These are phyloP conservation scores for Lathronympha strigana DNA, from an alignment of 2,888 invertebrate genomes.

Conservation along the genomic window DNA sequence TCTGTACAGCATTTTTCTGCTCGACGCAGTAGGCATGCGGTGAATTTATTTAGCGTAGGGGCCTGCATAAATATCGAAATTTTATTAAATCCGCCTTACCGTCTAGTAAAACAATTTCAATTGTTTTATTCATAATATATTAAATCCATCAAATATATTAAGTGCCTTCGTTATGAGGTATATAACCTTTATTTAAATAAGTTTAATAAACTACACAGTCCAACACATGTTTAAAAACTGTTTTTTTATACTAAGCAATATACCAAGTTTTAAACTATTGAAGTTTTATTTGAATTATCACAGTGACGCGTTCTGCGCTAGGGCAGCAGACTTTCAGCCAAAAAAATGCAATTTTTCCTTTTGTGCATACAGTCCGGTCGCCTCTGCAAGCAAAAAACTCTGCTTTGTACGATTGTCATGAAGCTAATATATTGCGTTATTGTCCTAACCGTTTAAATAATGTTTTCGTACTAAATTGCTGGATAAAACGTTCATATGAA, in stretches of 20 bases:
- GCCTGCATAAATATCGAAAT: too few relatives aligned
- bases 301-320: slow-evolving; percentile 50
- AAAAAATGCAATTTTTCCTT: slow-evolving; percentile 57
- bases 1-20: too few relatives aligned
- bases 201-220: too few relatives aligned
- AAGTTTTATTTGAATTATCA: background rate
- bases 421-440: slow-evolving; percentile 56
- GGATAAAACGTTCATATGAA: slow-evolving; percentile 32
- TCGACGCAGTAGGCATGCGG: too few relatives aligned
- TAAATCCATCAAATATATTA: too few relatives aligned
- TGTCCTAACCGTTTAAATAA: slow-evolving; percentile 45
- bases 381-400: slow-evolving; percentile 56
- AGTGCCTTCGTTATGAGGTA: too few relatives aligned
- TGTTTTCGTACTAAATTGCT: slow-evolving; percentile 35
- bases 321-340: slow-evolving; percentile 52
- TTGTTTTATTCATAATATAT: too few relatives aligned
- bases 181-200: too few relatives aligned
- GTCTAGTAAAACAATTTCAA: too few relatives aligned
- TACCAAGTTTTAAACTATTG: background rate
- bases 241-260: background rate
- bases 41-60: too few relatives aligned
- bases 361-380: slow-evolving; percentile 51
- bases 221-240: too few relatives aligned
- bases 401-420: slow-evolving; percentile 57
- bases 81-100: too few relatives aligned